Evolutionary conservation across 1,140 invertebrate species (phyloP).

Genomic region (Venustaconcha ellipsiformis): DNA sequence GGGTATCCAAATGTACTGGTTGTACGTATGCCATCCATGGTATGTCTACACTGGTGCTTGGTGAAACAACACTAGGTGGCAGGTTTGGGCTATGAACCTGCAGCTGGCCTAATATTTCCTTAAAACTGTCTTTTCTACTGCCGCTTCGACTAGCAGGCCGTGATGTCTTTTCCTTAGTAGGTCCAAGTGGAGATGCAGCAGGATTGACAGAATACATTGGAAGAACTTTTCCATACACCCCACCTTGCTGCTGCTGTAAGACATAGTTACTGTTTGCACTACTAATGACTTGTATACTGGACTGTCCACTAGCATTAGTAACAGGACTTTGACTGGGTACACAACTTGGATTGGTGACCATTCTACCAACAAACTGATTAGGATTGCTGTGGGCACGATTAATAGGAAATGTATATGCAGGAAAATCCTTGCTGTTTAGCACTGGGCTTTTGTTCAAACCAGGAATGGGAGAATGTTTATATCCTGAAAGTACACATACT

Average conservation of each 20-base stretch:
- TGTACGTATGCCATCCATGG: conserved; percentile 17
- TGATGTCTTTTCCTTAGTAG: conserved; percentile 30
- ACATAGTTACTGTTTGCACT: too few relatives aligned
- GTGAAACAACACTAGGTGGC: conserved; percentile 27
- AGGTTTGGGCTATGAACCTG: conserved; percentile 31
- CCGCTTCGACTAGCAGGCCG: conserved; percentile 44
- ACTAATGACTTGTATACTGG: too few relatives aligned
- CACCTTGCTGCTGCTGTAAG: conserved; percentile 10
- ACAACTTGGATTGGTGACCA: too few relatives aligned
- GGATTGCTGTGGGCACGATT: too few relatives aligned
- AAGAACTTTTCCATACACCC: conserved; percentile 19
- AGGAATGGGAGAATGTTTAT: conserved; percentile 46
- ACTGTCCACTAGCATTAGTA: too few relatives aligned
- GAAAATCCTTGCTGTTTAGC: conserved; percentile 29
- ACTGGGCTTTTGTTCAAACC: conserved; percentile 44
- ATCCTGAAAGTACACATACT: conserved; percentile 38
- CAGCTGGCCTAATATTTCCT: conserved; percentile 39
- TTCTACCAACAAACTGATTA: too few relatives aligned
- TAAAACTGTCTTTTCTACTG: conserved; percentile 59
- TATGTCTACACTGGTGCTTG: conserved; percentile 13
- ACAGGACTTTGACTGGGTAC: too few relatives aligned
- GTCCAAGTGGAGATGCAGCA: conserved; percentile 15
- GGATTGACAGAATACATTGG: conserved; percentile 12
- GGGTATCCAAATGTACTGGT: conserved; percentile 27
- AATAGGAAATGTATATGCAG: conserved; percentile 28